These are phyloP conservation scores for Diorhabda sublineata DNA, from an alignment of 1,140 invertebrate species.

Conservation along the genomic window DNA sequence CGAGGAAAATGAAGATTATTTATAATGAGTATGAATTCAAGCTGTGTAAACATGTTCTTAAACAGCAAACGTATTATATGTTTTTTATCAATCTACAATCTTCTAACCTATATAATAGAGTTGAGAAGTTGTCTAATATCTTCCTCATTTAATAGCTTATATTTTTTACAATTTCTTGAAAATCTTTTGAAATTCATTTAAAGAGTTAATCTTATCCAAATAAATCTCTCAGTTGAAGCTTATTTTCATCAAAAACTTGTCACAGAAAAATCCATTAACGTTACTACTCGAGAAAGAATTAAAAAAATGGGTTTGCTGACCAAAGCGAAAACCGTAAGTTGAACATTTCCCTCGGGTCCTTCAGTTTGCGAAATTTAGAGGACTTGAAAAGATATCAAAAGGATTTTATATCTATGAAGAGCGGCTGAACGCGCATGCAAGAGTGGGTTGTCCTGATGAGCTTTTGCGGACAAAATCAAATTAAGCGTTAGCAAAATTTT, in stretches of 20 bases:
- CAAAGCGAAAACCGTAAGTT: background rate
- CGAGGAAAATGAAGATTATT: too few species aligned
- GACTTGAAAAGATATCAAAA: background rate
- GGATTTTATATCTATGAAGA: background rate
- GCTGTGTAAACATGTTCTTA: too few species aligned
- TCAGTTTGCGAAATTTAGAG: conserved; percentile 1
- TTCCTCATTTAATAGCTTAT: too few species aligned
- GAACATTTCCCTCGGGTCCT: conserved; percentile 1
- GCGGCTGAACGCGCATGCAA: too few species aligned
- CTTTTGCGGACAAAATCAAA: too few species aligned
- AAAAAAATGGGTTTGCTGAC: background rate
- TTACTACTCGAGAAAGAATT: background rate
- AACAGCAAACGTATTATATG: too few species aligned
- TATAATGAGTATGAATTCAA: too few species aligned
- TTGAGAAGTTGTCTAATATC: too few species aligned
- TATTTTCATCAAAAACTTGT: conserved; percentile 3
- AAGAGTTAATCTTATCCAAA: background rate
- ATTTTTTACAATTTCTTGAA: background rate
- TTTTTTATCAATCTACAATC: too few species aligned
- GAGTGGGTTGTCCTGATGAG: too few species aligned
- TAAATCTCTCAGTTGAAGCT: background rate
- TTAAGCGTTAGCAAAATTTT: too few species aligned
- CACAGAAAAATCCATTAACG: background rate
- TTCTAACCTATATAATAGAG: too few species aligned
- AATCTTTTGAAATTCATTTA: background rate